Base-by-base conservation (phyloP, 2,888 invertebrate species). In the Drosophila helvetica region DNA sequence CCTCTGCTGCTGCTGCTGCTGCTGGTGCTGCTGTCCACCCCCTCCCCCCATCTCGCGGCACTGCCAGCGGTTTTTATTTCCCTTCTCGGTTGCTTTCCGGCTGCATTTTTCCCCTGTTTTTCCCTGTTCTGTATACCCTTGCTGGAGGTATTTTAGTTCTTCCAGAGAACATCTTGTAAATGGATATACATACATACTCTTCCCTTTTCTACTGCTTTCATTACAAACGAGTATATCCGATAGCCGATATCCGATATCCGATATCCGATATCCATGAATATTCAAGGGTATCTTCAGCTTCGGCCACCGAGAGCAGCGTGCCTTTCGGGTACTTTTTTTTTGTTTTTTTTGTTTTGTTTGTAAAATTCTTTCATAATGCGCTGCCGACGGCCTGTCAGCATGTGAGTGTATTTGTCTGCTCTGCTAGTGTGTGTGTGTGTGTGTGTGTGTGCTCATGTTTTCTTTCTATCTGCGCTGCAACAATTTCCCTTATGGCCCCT, bases 401-500 rank as follows among this genome's bases (percentile, higher is more conserved):
- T 71, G 62, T 57, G 75, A 73, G 72, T 79, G 71, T 75, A 56
- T 78, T 61, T 65, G 62, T 58, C 65, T 67, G 8, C 50, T 56
- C 43, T 55, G 42, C 51, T 12, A 63, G 46, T 64, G 47, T 74
- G 45, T 66, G 25, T 55, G 47, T 62, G 22, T 64, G 53, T 66
- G 60, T 38, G 30, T 62, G 30, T 65, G 58, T 45, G 53, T 65
- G 66, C 52, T 47, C 67, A 72, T 80, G 73, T 79, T 86, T 84
- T 81, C 75, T 69, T 84, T 80, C 80, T 78, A 78, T 86, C 74
- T 80, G 73, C 63, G 70, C 72, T 79, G 77, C 80, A 72, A 78
- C 86, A 79, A 80, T 86, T 86, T 85, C 77, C 82, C 80, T 82
- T 86, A 77, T 75, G 74, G 82, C 85, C 85, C 61, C 71, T 62